Percentiles rank a stretch among this genome's conserved stretches.
Evolutionary conservation across 2,113 vertebrate species (phyloP).

Genomic region (Triplophysa tibetana): DNA sequence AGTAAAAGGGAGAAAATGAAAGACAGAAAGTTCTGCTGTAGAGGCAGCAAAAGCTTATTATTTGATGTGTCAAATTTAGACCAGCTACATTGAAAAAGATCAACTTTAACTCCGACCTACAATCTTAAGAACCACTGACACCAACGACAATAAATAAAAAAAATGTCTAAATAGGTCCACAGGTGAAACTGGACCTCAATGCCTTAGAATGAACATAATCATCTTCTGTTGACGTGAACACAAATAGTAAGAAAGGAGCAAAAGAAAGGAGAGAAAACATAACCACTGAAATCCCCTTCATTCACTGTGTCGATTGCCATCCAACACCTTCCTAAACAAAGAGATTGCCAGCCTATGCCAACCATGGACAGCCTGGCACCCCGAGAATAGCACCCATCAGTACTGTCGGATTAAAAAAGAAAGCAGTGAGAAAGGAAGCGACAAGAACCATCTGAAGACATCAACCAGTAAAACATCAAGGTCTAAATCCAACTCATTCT

Average conservation of each 20-base stretch:
- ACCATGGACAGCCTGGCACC: conserved; percentile 18
- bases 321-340: conserved; percentile 48
- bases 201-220: too few relatives aligned
- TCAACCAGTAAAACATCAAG: not conserved
- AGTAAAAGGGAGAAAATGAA: conserved; percentile 34
- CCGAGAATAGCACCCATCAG: conserved; percentile 30
- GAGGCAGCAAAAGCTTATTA: conserved; percentile 9
- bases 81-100: not conserved
- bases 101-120: not conserved
- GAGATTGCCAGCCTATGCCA: conserved; percentile 39
- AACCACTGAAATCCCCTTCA: conserved; percentile 43
- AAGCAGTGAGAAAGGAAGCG: not conserved
- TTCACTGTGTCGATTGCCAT: conserved; percentile 43
- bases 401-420: not conserved
- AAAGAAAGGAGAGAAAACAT: too few relatives aligned
- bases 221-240: too few relatives aligned
- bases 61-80: conserved; percentile 34
- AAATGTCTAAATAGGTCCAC: too few relatives aligned
- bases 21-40: conserved; percentile 29
- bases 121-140: too few relatives aligned
- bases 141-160: too few relatives aligned
- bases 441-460: conserved; percentile 25
- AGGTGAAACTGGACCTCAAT: too few relatives aligned
- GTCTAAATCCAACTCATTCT: conserved; percentile 22
- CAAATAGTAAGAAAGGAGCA: too few relatives aligned